phyloP scores from a whole-genome alignment of 1,140 invertebrate genomes.

The Drosophila rufa region DNA sequence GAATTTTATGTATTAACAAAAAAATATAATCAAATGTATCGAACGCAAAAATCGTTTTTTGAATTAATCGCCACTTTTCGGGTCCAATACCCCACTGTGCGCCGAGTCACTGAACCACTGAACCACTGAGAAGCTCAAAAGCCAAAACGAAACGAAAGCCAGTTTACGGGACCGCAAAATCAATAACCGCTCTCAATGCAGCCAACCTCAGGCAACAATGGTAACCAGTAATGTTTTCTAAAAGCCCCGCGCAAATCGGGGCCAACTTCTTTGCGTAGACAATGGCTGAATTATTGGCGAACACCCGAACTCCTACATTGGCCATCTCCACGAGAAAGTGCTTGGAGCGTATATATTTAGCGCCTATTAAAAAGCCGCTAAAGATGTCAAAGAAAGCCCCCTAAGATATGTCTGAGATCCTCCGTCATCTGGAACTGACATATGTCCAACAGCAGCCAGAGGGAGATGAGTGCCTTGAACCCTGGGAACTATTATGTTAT shows the following conservation, averaged over 20 bases:
- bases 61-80: no score
- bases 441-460: constrained; percentile 39
- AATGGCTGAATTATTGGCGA: constrained; percentile 36
- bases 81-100: no score
- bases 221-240: constrained; percentile 49
- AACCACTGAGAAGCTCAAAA: constrained; percentile 62
- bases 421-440: constrained; percentile 48
- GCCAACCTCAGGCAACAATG: constrained; percentile 44
- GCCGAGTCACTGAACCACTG: constrained; percentile 51
- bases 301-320: constrained; percentile 1
- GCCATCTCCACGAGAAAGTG: constrained; percentile 65
- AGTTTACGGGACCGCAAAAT: constrained; percentile 75
- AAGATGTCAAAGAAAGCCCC: constrained; percentile 60
- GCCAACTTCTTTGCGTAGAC: constrained; percentile 52
- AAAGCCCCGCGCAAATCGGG: constrained; percentile 36
- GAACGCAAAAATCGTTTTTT: no score
- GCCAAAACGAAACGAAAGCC: constrained; percentile 74
- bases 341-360: constrained; percentile 53
- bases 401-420: constrained; percentile 11
- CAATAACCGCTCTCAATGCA: constrained; percentile 70
- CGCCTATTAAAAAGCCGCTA: constrained; percentile 46
- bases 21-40: no score
- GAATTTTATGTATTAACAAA: no score
- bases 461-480: constrained; percentile 24
- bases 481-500: constrained; percentile 39